Percentiles rank a stretch among this genome's conserved stretches.
phyloP scores from a whole-genome alignment of 2,888 invertebrate species.

The Ormyrus nitidulus region DNA sequence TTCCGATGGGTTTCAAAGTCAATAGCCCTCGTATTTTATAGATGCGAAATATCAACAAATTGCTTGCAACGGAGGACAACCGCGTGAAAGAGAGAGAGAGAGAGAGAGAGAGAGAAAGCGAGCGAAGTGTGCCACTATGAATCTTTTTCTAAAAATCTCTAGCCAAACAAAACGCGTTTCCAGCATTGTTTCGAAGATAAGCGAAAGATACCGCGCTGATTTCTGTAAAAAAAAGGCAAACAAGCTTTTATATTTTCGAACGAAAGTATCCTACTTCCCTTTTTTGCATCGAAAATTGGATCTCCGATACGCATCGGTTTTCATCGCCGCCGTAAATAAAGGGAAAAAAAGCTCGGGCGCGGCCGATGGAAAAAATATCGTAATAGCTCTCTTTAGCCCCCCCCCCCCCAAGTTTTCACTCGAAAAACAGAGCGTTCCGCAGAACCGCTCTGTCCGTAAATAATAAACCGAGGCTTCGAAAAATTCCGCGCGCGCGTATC shows the following conservation, averaged over 20 bases:
- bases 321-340: background rate
- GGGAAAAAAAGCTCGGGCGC: background rate
- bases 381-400: no score
- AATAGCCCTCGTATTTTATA: conserved; percentile 22
- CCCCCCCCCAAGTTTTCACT: background rate
- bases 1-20: conserved; percentile 1
- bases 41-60: conserved; percentile 8
- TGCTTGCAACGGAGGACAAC: background rate
- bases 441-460: background rate
- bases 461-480: background rate
- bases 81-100: background rate
- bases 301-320: background rate
- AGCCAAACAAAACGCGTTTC: background rate
- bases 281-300: conserved; percentile 3
- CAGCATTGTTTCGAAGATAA: no score
- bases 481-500: background rate
- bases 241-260: background rate
- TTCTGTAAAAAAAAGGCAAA: no score
- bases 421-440: background rate
- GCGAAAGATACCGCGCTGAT: no score
- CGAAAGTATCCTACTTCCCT: background rate
- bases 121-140: conserved; percentile 10
- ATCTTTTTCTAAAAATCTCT: conserved; percentile 6
- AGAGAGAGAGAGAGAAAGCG: no score
- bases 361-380: no score